Conservation (phyloP, 1,140 invertebrate genomes). For the fruit fly (Drosophila melanogaster) region DNA sequence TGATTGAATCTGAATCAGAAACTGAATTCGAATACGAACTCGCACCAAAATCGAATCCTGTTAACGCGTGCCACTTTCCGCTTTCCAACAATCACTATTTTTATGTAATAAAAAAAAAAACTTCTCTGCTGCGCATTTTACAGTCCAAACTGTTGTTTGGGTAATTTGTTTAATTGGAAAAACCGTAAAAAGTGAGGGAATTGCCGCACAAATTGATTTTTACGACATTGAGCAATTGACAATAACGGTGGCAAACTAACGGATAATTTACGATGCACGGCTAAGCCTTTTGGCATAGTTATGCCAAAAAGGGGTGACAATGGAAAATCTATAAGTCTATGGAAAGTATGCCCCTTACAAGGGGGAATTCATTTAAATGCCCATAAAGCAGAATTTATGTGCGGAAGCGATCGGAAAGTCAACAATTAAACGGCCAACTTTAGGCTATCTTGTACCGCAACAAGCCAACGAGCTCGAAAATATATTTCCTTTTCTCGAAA, state of each 20-base stretch:
- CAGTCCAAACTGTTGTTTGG: conserved; percentile 56
- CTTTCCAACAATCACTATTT: conserved; percentile 34
- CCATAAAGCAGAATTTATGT: conserved; percentile 25
- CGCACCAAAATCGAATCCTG: conserved; percentile 13
- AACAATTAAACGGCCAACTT: conserved; percentile 26
- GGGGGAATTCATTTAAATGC: conserved; percentile 36
- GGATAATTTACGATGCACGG: conserved; percentile 63
- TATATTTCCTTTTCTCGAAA: conserved; percentile 9
- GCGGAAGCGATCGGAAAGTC: conserved; percentile 25
- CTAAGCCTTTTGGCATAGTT: conserved; percentile 52
- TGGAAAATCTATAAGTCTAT: conserved; percentile 19
- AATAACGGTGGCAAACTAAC: conserved; percentile 66
- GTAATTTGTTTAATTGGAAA: conserved; percentile 82
- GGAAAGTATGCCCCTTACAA: not conserved
- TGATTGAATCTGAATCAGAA: conserved; percentile 26
- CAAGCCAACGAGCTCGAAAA: conserved; percentile 30
- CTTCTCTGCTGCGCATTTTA: conserved; percentile 33
- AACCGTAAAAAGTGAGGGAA: conserved; percentile 71
- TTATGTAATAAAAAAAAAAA: conserved; percentile 36
- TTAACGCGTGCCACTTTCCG: conserved; percentile 62
- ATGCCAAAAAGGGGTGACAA: conserved; percentile 1
- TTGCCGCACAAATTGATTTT: conserved; percentile 71
- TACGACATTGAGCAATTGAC: conserved; percentile 74
- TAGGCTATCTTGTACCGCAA: conserved; percentile 17
- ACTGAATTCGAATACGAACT: conserved; percentile 5